Conservation (phyloP, 2,113 vertebrate genomes). For the Lipophrys pholis region DNA sequence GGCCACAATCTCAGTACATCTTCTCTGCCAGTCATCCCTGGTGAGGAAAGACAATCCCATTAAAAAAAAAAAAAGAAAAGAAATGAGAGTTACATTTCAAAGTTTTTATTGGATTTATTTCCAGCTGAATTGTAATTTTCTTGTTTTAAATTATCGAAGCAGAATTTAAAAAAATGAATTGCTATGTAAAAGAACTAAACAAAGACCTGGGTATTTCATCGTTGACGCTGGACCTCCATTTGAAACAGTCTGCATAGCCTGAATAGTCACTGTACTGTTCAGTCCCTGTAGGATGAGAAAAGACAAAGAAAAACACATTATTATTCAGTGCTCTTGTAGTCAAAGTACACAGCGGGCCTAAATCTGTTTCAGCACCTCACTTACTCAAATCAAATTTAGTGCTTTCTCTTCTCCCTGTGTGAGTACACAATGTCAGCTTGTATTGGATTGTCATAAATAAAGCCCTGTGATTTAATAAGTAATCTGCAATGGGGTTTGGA, state of each 20-base stretch:
- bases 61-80: too few relatives aligned
- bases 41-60: not conserved
- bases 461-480: conserved; percentile 70
- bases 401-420: conserved; percentile 56
- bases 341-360: conserved; percentile 35
- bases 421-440: conserved; percentile 57
- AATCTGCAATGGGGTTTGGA: conserved; percentile 68
- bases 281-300: conserved; percentile 82
- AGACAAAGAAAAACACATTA: conserved; percentile 3
- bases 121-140: not conserved
- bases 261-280: conserved; percentile 96
- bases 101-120: not conserved
- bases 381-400: conserved; percentile 70
- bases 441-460: conserved; percentile 75
- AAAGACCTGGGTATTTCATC: conserved; percentile 76
- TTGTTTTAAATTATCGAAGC: not conserved
- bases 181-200: not conserved
- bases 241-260: conserved; percentile 95
- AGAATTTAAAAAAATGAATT: not conserved
- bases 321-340: conserved; percentile 48
- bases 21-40: conserved; percentile 95
- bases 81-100: not conserved
- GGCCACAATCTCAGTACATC: conserved; percentile 95
- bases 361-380: conserved; percentile 56
- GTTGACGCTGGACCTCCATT: conserved; percentile 75